Evolutionary conservation across 2,888 invertebrate genomes (phyloP).

Genomic region (Synergus laeviventris): DNA sequence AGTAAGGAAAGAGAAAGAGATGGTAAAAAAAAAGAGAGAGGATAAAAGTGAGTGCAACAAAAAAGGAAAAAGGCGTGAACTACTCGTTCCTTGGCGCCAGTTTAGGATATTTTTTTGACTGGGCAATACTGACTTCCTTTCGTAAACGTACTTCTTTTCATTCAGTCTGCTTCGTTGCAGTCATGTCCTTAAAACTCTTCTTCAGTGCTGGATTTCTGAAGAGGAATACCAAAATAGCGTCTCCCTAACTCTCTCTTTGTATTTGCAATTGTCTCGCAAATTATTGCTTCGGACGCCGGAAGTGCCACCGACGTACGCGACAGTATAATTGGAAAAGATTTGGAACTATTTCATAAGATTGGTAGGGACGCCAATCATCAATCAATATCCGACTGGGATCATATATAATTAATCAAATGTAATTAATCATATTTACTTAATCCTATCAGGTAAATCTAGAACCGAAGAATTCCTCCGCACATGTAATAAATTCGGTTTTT

Average conservation of each 20-base stretch:
- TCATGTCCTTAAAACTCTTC: neutral
- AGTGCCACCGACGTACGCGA: neutral
- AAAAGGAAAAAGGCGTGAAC: slow-evolving; percentile 43
- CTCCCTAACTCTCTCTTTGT: neutral
- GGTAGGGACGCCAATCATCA: too few species aligned
- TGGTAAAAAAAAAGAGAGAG: slow-evolving; percentile 39
- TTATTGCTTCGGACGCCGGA: neutral
- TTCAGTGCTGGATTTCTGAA: neutral
- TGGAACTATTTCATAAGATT: too few species aligned
- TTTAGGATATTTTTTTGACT: slow-evolving; percentile 40
- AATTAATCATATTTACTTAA: too few species aligned
- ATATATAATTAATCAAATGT: too few species aligned
- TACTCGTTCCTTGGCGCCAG: slow-evolving; percentile 53
- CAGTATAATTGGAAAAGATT: neutral
- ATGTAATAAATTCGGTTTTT: neutral
- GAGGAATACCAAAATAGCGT: neutral
- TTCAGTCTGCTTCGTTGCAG: slow-evolving; percentile 19
- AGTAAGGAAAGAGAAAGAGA: slow-evolving; percentile 45
- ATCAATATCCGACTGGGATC: too few species aligned
- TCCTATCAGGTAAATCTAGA: too few species aligned
- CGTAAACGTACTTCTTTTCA: slow-evolving; percentile 34
- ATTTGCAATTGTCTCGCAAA: slow-evolving; percentile 1
- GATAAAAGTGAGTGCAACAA: slow-evolving; percentile 40
- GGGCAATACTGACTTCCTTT: slow-evolving; percentile 37
- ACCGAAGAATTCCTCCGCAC: neutral